Evolutionary conservation across 2,797 vertebrate species (phyloP), one percentile per base, ranked within the genome.

Genomic region (Lutjanus campechanus): DNA sequence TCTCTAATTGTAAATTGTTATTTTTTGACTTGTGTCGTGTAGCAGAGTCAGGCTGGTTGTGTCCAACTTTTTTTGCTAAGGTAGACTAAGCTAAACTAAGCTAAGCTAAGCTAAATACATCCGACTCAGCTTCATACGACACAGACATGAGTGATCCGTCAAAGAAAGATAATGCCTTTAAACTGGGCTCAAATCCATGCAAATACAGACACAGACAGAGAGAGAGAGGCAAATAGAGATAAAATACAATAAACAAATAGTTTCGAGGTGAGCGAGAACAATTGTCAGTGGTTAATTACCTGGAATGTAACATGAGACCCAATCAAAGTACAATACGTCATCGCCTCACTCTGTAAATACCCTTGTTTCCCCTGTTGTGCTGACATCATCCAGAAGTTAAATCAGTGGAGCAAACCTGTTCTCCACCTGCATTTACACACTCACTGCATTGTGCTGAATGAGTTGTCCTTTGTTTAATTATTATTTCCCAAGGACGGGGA

Each of bases 381-480:
- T 91, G 82, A 91, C 85, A 88, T 90, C 92, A 90, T 56, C 20
- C 11, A 65, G 53, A 72, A 83, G 67, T 76, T 69, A 73, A 75
- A 85, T 76, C 60, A 82, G 51, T 61, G 44, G 69, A 49, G 63
- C 73, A 81, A 90, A 90, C 88, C 88, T 92, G 91, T 84, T 88
- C 88, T 87, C 76, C 88, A 85, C 80, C 88, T 84, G 84, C 71
- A 59, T 71, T 78, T 84, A 89, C 84, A 90, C 92, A 95, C 92
- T 92, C 85, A 78, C 5, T 62, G 69, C 76, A 87, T 90, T 89
- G 83, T 89, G 80, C 74, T 79, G 73, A 86, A 87, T 89, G 88
- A 93, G 86, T 86, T 91, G 83, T 79, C 70, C 87, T 91, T 90
- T 94, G 91, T 94, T 89, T 91, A 91, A 94, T 93, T 83, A 90